phyloP scores from a whole-genome alignment of 2,888 invertebrate species.

The Trachelus iudaicus region DNA sequence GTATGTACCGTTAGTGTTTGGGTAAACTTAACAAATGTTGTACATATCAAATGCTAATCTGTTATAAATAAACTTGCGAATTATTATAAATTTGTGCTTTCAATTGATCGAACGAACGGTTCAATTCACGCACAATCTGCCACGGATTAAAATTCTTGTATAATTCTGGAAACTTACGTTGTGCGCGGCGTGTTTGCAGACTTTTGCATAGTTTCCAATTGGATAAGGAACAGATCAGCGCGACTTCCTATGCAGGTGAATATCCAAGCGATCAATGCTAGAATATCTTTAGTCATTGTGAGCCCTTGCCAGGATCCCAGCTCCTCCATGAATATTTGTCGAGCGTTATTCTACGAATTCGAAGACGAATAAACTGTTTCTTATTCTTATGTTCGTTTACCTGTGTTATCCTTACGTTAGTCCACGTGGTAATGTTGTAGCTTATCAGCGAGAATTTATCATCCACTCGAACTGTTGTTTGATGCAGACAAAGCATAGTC shows the following conservation, averaged over 20 bases:
- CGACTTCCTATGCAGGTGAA: conserved; percentile 52
- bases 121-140: neutral
- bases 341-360: neutral
- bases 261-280: conserved; percentile 55
- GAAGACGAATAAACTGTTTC: neutral
- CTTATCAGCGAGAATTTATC: conserved; percentile 44
- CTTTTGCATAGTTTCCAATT: conserved; percentile 52
- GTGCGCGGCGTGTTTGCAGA: conserved; percentile 30
- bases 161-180: neutral
- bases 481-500: conserved; percentile 53
- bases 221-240: conserved; percentile 50
- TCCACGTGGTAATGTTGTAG: conserved; percentile 33
- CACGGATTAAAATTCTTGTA: neutral
- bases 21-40: conserved; percentile 57
- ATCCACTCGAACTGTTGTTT: conserved; percentile 43
- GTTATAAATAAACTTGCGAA: conserved; percentile 57
- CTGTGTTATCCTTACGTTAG: conserved; percentile 24
- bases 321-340: conserved; percentile 34
- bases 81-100: neutral
- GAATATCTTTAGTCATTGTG: conserved; percentile 51
- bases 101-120: neutral
- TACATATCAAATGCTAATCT: conserved; percentile 63
- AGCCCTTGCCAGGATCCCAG: conserved; percentile 51
- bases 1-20: conserved; percentile 40
- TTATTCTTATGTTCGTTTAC: too few relatives aligned